These are phyloP conservation scores for Cremastinae sp. DNA, from an alignment of 2,888 invertebrate species.

Conservation along the genomic window DNA sequence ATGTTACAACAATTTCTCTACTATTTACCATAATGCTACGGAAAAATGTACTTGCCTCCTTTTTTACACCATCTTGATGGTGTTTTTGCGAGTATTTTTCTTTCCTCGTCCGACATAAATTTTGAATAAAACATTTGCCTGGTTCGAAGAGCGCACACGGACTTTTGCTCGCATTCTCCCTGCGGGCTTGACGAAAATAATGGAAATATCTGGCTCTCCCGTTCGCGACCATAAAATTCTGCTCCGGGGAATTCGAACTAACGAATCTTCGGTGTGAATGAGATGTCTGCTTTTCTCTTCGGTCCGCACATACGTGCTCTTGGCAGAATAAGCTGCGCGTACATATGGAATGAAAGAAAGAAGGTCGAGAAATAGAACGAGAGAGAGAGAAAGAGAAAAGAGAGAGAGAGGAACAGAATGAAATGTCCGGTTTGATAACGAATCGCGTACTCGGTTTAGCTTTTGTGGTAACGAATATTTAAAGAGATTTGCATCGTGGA, in stretches of 20 bases:
- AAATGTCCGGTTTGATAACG: constrained; percentile 47
- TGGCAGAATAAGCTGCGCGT: too few species aligned
- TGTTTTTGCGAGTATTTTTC: too few species aligned
- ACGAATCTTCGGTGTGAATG: constrained; percentile 47
- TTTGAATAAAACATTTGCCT: constrained; percentile 35
- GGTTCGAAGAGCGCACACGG: constrained; percentile 1
- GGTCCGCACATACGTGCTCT: background rate
- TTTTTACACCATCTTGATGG: too few species aligned
- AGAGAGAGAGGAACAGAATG: constrained; percentile 29
- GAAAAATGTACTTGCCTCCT: too few species aligned
- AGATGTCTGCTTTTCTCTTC: constrained; percentile 25
- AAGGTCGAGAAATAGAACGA: constrained; percentile 11
- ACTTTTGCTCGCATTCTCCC: constrained; percentile 24
- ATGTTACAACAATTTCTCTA: too few species aligned
- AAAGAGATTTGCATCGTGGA: constrained; percentile 52
- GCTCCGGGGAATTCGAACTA: constrained; percentile 37
- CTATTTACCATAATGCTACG: too few species aligned
- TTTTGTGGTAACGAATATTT: constrained; percentile 44
- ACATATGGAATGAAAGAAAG: background rate
- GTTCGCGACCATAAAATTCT: constrained; percentile 9
- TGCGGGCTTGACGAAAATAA: constrained; percentile 32
- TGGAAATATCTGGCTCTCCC: constrained; percentile 48
- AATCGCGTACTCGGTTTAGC: constrained; percentile 43
- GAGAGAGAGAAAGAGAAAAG: constrained; percentile 16
- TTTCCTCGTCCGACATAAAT: constrained; percentile 40